phyloP scores from a whole-genome alignment of 2,113 vertebrate species.

The Eira barbara region DNA sequence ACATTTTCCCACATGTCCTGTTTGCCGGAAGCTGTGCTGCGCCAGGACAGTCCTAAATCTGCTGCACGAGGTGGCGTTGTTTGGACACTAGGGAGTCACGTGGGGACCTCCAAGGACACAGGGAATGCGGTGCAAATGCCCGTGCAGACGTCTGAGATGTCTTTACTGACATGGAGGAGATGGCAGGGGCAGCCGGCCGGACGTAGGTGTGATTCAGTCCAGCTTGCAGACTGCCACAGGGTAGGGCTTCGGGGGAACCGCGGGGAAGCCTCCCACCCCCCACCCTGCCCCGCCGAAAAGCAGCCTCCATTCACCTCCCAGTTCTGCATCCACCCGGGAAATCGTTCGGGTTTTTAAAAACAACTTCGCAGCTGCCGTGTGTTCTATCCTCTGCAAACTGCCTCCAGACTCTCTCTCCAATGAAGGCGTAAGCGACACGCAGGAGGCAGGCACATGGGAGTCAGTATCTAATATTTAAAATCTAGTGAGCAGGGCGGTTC shows the following conservation, averaged over 20 bases:
- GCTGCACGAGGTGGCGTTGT: not conserved
- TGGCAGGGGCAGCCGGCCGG: rapidly evolving
- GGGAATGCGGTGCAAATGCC: not conserved
- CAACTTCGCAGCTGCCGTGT: not conserved
- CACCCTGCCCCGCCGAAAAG: rapidly evolving
- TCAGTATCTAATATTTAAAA: not conserved
- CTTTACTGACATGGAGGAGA: no score
- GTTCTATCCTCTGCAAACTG: not conserved
- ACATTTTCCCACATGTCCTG: not conserved
- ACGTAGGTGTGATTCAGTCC: not conserved
- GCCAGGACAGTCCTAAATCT: not conserved
- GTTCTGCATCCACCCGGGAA: not conserved
- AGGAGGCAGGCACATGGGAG: no score
- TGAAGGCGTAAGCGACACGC: not conserved
- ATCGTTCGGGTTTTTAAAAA: not conserved
- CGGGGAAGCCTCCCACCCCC: not conserved
- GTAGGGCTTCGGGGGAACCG: not conserved
- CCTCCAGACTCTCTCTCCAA: not conserved
- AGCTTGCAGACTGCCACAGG: not conserved
- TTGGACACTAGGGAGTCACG: not conserved
- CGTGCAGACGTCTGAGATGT: not conserved
- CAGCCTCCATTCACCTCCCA: not conserved
- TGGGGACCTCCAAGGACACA: not conserved
- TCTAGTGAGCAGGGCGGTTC: not conserved
- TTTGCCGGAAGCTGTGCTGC: not conserved